Base-by-base conservation (phyloP, 2,113 vertebrate species). In the Aegotheles bennettii region DNA sequence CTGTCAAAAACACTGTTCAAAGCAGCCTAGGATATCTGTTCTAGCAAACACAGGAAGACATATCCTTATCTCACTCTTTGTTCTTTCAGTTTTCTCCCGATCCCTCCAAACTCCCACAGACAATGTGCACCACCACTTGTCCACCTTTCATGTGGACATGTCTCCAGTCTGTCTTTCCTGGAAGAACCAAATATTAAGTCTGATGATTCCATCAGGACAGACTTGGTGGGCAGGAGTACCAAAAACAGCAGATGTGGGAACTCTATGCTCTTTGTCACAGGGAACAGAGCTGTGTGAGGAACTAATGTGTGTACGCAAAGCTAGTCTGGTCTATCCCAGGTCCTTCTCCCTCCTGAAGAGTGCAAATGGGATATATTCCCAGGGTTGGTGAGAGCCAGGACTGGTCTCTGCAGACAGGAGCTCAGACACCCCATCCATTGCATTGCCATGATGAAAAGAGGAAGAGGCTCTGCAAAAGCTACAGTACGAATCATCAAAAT, bases 351-450 rank as follows among this genome's bases (percentile, higher is more conserved):
- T 64, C 36, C 29, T 28, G 16, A 38, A 43, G 8, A 57, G 11
- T 57, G 14, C 16, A 47, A 48, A 51, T 35, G 17, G 19, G 4
- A 57, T 33, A n/a, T 31, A 45, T 45, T 9, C 11, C 11, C 24
- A 64, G 36, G 16, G 24, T 11, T 64, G 8, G 8, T 45, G 16
- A 76, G 5, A 70, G 11, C 3, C 33, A 43, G 13, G 19, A 33
- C 23, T 24, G 12, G 7, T 29, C 4, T 50, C 43, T 70, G 40
- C 16, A 70, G 16, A 4, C 57, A 43, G 6, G 33, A 87, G 18
- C 48, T 45, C 35, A 43, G 20, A 45, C 6, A 26, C 5, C 4
- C 6, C 2, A 1, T 31, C 45, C 5, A 1, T 23, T 31, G 6
- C 5, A 11, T 40, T 70, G 19, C 6, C 69, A 50, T 0, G 0